A percentile compares a stretch with the other conserved stretches of the same genome.
These are phyloP conservation scores for Syrphus vitripennis DNA, from an alignment of 2,888 invertebrate genomes.

Conservation along the genomic window DNA sequence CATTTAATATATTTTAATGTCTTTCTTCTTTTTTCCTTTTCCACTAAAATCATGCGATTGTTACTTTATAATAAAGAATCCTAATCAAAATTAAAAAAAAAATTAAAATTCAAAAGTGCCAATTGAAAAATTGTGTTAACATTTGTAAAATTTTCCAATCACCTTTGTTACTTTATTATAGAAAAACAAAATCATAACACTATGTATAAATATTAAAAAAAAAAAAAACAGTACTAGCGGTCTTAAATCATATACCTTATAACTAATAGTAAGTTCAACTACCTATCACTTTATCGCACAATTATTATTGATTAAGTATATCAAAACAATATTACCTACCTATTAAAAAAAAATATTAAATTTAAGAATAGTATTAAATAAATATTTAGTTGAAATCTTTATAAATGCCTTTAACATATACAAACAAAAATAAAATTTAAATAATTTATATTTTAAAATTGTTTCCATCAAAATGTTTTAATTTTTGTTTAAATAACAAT, in stretches of 20 bases:
- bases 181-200: constrained; percentile 13
- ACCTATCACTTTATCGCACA: constrained; percentile 71
- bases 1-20: too few relatives aligned
- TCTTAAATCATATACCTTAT: constrained; percentile 55
- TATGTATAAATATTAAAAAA: constrained; percentile 33
- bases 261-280: constrained; percentile 50
- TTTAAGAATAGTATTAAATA: constrained; percentile 38
- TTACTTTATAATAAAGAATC: constrained; percentile 25
- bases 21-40: background rate
- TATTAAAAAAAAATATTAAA: constrained; percentile 33
- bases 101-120: constrained; percentile 69
- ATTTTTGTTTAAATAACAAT: background rate
- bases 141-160: constrained; percentile 48
- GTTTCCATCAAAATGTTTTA: background rate
- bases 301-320: constrained; percentile 64
- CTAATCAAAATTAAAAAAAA: constrained; percentile 62
- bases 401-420: constrained; percentile 61
- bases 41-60: constrained; percentile 67
- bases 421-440: background rate
- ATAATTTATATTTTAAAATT: constrained; percentile 1
- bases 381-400: constrained; percentile 38
- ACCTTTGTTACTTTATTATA: constrained; percentile 1
- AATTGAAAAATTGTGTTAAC: constrained; percentile 71
- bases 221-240: constrained; percentile 37
- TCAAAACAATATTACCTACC: constrained; percentile 10